A percentile compares a stretch with the other conserved stretches of the same genome.
phyloP scores from a whole-genome alignment of 1,140 invertebrate genomes.

The Limonius californicus region DNA sequence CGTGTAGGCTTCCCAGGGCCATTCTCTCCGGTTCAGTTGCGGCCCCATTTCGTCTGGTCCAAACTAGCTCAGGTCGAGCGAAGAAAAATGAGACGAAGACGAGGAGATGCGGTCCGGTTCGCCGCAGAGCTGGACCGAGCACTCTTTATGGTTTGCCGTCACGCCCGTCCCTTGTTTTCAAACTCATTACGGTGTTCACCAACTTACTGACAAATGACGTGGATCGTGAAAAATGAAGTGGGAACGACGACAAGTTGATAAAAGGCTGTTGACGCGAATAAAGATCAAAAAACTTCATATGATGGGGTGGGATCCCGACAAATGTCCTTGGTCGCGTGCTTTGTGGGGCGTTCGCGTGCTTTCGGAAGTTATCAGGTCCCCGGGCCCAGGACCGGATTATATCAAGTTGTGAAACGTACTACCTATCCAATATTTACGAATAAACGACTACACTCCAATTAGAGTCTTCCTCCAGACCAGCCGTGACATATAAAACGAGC shows the following conservation, averaged over 20 bases:
- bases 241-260: conserved; percentile 44
- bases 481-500: too few species aligned
- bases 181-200: conserved; percentile 44
- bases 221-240: conserved; percentile 46
- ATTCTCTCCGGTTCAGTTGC: conserved; percentile 22
- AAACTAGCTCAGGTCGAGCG: conserved; percentile 24
- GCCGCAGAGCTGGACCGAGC: conserved; percentile 17
- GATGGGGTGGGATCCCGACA: conserved; percentile 18
- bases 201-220: conserved; percentile 46
- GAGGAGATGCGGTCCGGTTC: conserved; percentile 9
- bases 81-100: conserved; percentile 24
- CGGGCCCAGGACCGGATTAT: not conserved
- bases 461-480: too few species aligned
- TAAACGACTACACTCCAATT: too few species aligned
- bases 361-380: conserved; percentile 1
- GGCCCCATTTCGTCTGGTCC: conserved; percentile 23
- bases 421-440: too few species aligned
- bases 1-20: not conserved
- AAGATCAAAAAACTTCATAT: conserved; percentile 29
- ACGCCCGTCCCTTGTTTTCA: conserved; percentile 44
- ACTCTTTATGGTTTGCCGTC: conserved; percentile 22
- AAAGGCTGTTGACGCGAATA: conserved; percentile 37
- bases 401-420: too few species aligned
- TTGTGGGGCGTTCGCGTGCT: conserved; percentile 6
- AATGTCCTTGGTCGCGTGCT: conserved; percentile 19